A percentile compares a stretch with the other conserved stretches of the same genome.
Conservation (phyloP, 2,797 vertebrate genomes). For the Rhynchotus rufescens region DNA sequence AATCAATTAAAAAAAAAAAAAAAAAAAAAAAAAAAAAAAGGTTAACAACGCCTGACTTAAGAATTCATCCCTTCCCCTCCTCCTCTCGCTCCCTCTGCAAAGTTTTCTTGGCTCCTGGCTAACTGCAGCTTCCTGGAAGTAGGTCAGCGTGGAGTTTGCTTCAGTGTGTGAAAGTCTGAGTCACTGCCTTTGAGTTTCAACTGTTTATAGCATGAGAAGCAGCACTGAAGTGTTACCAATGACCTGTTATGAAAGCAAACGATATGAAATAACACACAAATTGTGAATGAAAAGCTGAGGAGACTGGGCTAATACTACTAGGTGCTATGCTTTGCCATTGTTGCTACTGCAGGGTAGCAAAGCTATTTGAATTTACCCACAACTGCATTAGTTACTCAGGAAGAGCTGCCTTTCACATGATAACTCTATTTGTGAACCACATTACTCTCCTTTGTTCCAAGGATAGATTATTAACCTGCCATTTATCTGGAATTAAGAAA, state of each 20-base stretch:
- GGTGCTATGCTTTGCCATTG: neutral
- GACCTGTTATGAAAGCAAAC: neutral
- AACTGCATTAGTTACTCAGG: neutral
- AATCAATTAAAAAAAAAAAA: neutral
- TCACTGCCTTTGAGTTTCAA: neutral
- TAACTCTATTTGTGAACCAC: neutral
- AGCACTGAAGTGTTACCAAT: neutral
- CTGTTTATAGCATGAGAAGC: neutral
- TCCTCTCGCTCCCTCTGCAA: neutral
- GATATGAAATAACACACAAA: rapidly evolving
- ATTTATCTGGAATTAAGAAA: neutral
- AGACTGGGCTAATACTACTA: neutral
- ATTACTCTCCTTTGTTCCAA: neutral
- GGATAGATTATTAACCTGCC: neutral
- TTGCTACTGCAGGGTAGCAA: neutral
- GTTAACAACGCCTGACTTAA: neutral
- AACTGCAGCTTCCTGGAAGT: slow-evolving; percentile 26
- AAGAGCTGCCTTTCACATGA: neutral
- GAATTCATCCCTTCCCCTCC: neutral
- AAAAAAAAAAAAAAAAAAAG: neutral
- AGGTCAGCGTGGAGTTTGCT: neutral
- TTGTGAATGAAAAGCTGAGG: neutral
- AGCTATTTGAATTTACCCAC: neutral
- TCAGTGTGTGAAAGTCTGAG: neutral
- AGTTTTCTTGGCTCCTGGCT: neutral